Evolutionary conservation across 2,888 invertebrate species (phyloP), one percentile per base, ranked within the genome.

Genomic region (Drosophila colorata): DNA sequence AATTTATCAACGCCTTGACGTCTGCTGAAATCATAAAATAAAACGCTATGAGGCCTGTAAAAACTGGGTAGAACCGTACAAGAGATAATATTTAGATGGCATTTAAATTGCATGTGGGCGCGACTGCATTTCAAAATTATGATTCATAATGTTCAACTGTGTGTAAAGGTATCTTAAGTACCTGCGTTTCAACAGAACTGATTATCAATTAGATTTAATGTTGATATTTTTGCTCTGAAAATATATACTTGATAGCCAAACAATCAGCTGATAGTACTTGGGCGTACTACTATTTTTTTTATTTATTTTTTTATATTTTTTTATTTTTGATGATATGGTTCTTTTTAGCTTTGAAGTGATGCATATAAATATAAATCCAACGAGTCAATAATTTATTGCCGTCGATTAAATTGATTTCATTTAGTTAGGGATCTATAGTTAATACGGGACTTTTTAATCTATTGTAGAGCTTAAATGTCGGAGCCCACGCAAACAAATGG

Each of bases 401-500:
- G 16, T 0, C 53, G 52, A 60, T 44, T 60, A 49, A 40, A 43
- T 57, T 37, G 55, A 47, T 65, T 33, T 16, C 7, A 6, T 16
- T 61, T 3, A 11, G 14, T 28, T 41, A 8, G 4, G 44, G 16
- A 23, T 69, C 28, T 49, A 14, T 7, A 25, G 8, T 8, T 25
- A 7, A 2, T 8, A 14, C 9, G 41, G 18, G 2, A 28, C 11
- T 14, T 4, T n/a, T 20, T 8, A 35, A 25, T 35, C 18, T 9
- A 9, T 20, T 61, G 3, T 51, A 83, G 87, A 35, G 48, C 35
- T 14, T 70, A 40, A 52, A 83, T 88, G 83, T 65, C 88, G 11
- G 76, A 67, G 41, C n/a, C 57, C 9, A 59, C 20, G 4, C 49
- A 67, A 41, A 14, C 76, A 35, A 87, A 87, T 53, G 83, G 84